Percentiles rank a stretch among this genome's conserved stretches.
Evolutionary conservation across 2,888 invertebrate species (phyloP).

Genomic region (Geophilus truncorum): DNA sequence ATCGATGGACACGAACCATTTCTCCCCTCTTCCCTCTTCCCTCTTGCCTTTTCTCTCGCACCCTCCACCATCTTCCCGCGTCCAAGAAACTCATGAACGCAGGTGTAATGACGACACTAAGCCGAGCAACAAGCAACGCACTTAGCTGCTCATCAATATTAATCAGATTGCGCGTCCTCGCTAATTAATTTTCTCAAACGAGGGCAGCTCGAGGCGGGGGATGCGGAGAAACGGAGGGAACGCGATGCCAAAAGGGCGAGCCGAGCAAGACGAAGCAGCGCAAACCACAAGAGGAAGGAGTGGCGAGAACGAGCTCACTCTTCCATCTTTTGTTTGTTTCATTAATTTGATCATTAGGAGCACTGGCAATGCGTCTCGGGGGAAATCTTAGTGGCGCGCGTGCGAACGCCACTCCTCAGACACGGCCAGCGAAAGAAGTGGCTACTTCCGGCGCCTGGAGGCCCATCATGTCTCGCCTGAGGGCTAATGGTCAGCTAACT

Average conservation of each 20-base stretch:
- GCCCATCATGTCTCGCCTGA: conserved; percentile 7
- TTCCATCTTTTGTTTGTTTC: conserved; percentile 31
- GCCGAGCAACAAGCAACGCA: conserved; percentile 20
- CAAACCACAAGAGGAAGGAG: background rate
- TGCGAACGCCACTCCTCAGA: background rate
- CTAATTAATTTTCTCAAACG: background rate
- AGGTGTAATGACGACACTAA: conserved; percentile 22
- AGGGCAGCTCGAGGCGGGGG: background rate
- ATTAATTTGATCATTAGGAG: conserved; percentile 34
- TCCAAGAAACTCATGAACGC: background rate
- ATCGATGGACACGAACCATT: conserved; percentile 29
- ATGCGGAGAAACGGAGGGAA: background rate
- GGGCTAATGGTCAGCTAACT: conserved; percentile 20
- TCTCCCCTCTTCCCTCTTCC: background rate
- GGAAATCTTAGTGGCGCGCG: conserved; percentile 33
- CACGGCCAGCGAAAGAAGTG: background rate
- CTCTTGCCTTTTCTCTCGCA: background rate
- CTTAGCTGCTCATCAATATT: conserved; percentile 28
- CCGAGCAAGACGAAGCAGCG: background rate
- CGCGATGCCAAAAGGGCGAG: background rate
- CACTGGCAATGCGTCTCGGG: conserved; percentile 19
- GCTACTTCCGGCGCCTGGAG: conserved; percentile 20
- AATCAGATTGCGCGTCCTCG: conserved; percentile 27
- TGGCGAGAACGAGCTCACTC: background rate
- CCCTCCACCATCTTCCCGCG: background rate